Evolutionary conservation across 2,113 vertebrate species (phyloP), one percentile per base, ranked within the genome.

Genomic region (Phyllopteryx taeniolatus): DNA sequence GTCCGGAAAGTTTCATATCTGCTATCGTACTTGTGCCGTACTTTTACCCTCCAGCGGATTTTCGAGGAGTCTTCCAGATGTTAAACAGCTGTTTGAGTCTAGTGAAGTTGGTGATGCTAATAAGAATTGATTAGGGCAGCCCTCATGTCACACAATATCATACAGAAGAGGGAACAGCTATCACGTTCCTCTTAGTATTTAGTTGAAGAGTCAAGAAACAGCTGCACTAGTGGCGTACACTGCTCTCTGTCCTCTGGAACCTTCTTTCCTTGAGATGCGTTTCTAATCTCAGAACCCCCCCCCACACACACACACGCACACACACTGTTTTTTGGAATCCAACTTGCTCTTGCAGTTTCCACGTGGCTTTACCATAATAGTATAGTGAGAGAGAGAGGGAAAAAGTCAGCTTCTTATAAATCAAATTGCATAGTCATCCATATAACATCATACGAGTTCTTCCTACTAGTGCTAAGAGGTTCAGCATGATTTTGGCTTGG

Each of bases 61-160:
- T 43, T 53, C 65, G 14, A 77, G 27, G 68, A 65, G 74, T 67
- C 78, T 35, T 67, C 11, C 62, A 70, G 75, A 84, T 87, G 74
- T 79, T 76, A 64, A 86, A 75, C 83, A 79, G 79, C 73, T 78
- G 80, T 53, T 68, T 78, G 68, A 74, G 83, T 75, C 65, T 81
- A 44, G 79, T 70, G 77, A 79, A 74, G 70, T 67, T 0, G 33
- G 20, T 89, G 88, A 90, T 82, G 62, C 8, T 91, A 80, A 91
- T 85, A 82, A 80, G 76, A 79, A 75, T 81, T 82, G 87, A 91
- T 89, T 82, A 89, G 85, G 85, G 85, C 82, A 85, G 74, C 71
- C 73, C 71, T 83, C 31, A n/a, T 79, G 85, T 89, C 89, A 87
- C 83, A 83, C 57, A 54, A 0, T 68, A 86, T 90, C 86, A 84